Evolutionary conservation across 2,797 vertebrate genomes (phyloP), one percentile per base, ranked within the genome.

Genomic region (Spondyliosoma cantharus): DNA sequence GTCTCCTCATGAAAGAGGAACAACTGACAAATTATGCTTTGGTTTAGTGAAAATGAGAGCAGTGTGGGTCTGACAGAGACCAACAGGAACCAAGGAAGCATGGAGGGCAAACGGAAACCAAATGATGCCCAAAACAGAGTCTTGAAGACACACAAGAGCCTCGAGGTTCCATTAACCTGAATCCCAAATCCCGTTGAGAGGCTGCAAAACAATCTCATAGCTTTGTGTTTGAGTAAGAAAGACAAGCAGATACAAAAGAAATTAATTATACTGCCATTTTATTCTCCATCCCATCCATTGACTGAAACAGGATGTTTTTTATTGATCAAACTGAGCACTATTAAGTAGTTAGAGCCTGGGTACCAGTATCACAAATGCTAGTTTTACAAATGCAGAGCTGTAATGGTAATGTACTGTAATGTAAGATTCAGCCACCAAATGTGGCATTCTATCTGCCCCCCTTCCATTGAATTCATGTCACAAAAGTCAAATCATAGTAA

Each of bases 31-130:
- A 56, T 37, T 71, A 29, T 42, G 13, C 46, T 68, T 52, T 57
- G 15, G 45, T 24, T 56, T 49, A 32, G 52, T 45, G 45, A 37
- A 83, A 70, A 71, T 27, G 7, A 82, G 66, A 75, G 48, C 68
- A 20, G 9, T 13, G 53, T n/a, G 29, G 17, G 16, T 59, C 27
- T 60, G 56, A 68, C 17, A n/a, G 59, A 19, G 24, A 60, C n/a
- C 64, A 42, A 27, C 12, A 3, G 42, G 80, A 46, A 52, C 19
- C 20, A 1, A 50, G 48, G n/a, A 70, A 72, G 56, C 63, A 65
- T 20, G 25, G 65, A 68, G 57, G 65, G 27, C 13, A n/a, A 71
- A 27, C 8, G 43, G 52, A 84, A 83, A 67, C 42, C 8, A 70
- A 71, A 62, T 62, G 24, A 53, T 25, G 24, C 57, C 81, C 20